These are phyloP conservation scores for Synanthedon tipuliformis DNA, from an alignment of 2,888 invertebrate genomes.

Conservation along the genomic window DNA sequence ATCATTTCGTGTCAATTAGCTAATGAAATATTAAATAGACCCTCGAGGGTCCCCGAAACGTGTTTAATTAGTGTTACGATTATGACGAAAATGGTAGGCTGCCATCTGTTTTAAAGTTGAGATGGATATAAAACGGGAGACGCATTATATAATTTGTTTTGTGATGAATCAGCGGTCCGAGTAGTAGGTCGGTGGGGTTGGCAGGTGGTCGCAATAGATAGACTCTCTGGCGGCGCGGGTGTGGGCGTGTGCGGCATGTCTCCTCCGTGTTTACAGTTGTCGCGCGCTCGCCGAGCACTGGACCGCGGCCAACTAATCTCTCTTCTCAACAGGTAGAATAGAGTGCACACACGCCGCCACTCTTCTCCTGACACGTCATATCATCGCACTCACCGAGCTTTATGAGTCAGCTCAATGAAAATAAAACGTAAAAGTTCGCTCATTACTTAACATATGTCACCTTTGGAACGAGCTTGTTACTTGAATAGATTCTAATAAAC, in stretches of 20 bases:
- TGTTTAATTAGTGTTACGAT: slow-evolving; percentile 57
- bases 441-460: no score
- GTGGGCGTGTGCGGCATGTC: slow-evolving; percentile 15
- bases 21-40: slow-evolving; percentile 67
- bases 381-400: slow-evolving; percentile 15
- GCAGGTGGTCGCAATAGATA: slow-evolving; percentile 15
- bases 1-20: slow-evolving; percentile 67
- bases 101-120: slow-evolving; percentile 46
- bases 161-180: slow-evolving; percentile 11
- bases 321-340: slow-evolving; percentile 54
- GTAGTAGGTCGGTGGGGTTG: slow-evolving; percentile 8
- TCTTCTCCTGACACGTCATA: slow-evolving; percentile 42
- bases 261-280: slow-evolving; percentile 35
- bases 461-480: no score
- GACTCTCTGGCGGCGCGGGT: slow-evolving; percentile 23
- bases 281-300: slow-evolving; percentile 30
- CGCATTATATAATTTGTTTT: slow-evolving; percentile 3
- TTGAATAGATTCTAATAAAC: no score
- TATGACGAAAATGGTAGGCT: slow-evolving; percentile 39
- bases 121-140: background rate
- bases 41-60: slow-evolving; percentile 32
- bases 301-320: slow-evolving; percentile 50
- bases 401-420: slow-evolving; percentile 56
- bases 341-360: slow-evolving; percentile 32
- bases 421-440: slow-evolving; percentile 12